phyloP scores from a whole-genome alignment of 64 coral and sea anemone genomes.

The Montipora efflorescens region DNA sequence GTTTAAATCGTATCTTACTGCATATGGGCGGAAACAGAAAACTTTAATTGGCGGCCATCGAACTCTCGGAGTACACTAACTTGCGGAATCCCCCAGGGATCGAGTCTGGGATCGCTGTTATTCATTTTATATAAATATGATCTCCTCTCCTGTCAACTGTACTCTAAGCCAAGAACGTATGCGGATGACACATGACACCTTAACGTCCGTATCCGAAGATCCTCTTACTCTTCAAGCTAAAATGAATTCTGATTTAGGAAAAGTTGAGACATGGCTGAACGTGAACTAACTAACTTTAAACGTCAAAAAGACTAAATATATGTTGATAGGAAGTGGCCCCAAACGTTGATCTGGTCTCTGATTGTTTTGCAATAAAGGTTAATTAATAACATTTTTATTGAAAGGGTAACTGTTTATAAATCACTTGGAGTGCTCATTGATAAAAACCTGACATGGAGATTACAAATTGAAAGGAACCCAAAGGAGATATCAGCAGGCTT shows the following conservation, averaged over 20 bases:
- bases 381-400: background rate
- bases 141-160: background rate
- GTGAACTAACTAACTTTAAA: background rate
- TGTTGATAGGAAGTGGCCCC: background rate
- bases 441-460: too few relatives aligned
- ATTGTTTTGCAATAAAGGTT: background rate
- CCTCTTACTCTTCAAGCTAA: background rate
- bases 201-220: background rate
- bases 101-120: too few relatives aligned
- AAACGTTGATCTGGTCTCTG: background rate
- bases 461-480: too few relatives aligned
- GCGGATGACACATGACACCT: background rate
- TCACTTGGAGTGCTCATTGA: background rate
- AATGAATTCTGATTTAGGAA: background rate
- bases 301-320: background rate
- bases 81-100: too few relatives aligned
- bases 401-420: conserved; percentile 3
- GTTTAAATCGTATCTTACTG: too few relatives aligned
- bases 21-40: too few relatives aligned
- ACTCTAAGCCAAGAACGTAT: background rate
- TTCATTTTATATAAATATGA: background rate
- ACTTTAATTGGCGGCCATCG: too few relatives aligned
- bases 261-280: background rate
- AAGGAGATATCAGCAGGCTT: too few relatives aligned
- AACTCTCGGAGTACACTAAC: too few relatives aligned